A percentile compares a stretch with the other conserved stretches of the same genome.
These are phyloP conservation scores for Aphelenchoides besseyi DNA, from an alignment of 1,140 invertebrate species.

Conservation along the genomic window DNA sequence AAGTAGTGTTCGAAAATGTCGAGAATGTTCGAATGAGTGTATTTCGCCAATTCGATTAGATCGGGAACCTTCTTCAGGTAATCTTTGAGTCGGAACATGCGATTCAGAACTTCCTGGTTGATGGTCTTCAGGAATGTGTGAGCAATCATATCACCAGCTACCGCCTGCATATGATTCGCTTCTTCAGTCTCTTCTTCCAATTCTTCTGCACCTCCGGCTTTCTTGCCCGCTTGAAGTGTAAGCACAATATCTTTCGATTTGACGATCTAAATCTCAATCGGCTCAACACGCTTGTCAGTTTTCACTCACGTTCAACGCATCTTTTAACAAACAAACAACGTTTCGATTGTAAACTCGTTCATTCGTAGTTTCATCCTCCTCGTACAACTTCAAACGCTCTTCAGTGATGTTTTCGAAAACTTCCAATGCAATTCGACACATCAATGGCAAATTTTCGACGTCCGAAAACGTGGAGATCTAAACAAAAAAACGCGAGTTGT, in stretches of 20 bases:
- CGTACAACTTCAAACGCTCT: conserved; percentile 17
- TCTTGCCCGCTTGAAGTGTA: conserved; percentile 38
- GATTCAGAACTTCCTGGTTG: conserved; percentile 1
- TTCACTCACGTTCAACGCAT: conserved; percentile 37
- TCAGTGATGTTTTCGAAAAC: conserved; percentile 39
- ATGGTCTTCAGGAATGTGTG: conserved; percentile 2
- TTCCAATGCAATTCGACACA: conserved; percentile 37
- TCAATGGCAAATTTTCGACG: conserved; percentile 31
- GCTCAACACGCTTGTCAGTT: not conserved
- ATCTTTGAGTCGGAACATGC: not conserved
- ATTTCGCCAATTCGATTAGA: not conserved
- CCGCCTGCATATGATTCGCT: conserved; percentile 14
- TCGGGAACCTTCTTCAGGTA: not conserved
- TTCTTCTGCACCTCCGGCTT: conserved; percentile 34
- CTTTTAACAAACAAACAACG: conserved; percentile 29
- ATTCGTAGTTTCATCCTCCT: not conserved
- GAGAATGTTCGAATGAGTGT: not conserved
- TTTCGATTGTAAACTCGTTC: conserved; percentile 29
- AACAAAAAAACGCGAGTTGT: conserved; percentile 10
- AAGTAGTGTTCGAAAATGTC: conserved; percentile 23
- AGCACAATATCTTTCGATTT: conserved; percentile 34
- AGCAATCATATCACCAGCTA: conserved; percentile 1
- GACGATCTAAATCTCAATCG: conserved; percentile 39
- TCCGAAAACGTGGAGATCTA: conserved; percentile 43
- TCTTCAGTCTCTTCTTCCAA: conserved; percentile 46